Base-by-base conservation (phyloP, 2,797 vertebrate species). In the Clarias laeviceps region DNA sequence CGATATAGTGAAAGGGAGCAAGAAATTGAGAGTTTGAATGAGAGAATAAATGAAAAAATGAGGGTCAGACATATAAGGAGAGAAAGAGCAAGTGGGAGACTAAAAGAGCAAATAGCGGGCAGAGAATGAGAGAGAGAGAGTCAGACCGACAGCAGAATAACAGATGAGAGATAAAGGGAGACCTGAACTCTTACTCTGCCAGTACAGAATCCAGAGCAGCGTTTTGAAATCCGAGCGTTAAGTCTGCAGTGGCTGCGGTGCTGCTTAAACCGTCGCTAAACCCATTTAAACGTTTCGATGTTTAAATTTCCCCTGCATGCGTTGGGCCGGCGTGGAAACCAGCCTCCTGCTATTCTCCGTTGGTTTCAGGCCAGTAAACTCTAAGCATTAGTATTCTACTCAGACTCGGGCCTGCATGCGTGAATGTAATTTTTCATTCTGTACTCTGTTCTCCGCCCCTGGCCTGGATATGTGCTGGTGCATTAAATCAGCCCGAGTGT, bases 401-500 rank as follows among this genome's bases (percentile, higher is more conserved):
- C 84, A 72, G 37, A 40, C 40, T 34, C 20, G n/a, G 32, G 15
- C 17, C 37, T 80, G 79, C 18, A 62, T 22, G 32, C 50, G 29
- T 85, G 84, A 66, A 61, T 82, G 69, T 74, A 65, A 80, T 77
- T 84, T 56, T 54, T 66, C 45, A 73, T 24, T 40, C 80, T 64
- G 59, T 87, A 66, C 57, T 76, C 74, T 80, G 50, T 50, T 59
- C 66, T 79, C 57, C 50, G 29, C 40, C 64, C 64, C 73, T 61
- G 62, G 79, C 56, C 64, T 86, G 37, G 73, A 72, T 77, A 80
- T 85, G 77, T 80, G 78, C 78, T 62, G 78, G 84, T 73, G 84
- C 78, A 85, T 74, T 85, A 74, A 81, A 85, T 85, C 84, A 85
- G 84, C 68, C 17, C 59, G 57, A 81, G 59, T 74, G 78, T 85